Percentiles rank a stretch among this genome's conserved stretches.
phyloP scores from a whole-genome alignment of 2,888 invertebrate species.

The Hemistola chrysoprasaria region DNA sequence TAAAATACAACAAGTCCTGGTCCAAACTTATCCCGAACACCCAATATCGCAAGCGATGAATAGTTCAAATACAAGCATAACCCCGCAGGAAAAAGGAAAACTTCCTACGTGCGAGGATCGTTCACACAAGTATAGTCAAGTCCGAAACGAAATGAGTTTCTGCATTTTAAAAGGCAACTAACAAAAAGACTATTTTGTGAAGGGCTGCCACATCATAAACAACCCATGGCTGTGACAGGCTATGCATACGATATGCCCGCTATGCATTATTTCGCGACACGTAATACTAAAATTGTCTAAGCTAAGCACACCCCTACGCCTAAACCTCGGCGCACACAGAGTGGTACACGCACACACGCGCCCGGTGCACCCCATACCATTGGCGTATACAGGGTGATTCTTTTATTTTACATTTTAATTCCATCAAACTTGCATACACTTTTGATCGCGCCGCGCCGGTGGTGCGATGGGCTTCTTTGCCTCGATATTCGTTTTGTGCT shows the following conservation, averaged over 20 bases:
- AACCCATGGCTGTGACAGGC: constrained; percentile 44
- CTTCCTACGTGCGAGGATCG: too few species aligned
- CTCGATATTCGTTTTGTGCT: constrained; percentile 24
- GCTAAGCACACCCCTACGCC: constrained; percentile 73
- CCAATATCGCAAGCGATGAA: too few species aligned
- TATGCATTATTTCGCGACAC: constrained; percentile 68
- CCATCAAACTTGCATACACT: constrained; percentile 30
- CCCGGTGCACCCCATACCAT: constrained; percentile 51
- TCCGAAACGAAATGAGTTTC: constrained; percentile 28
- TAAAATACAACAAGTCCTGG: too few species aligned
- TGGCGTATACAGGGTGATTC: constrained; percentile 51
- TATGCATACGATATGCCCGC: constrained; percentile 56
- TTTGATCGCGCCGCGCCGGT: constrained; percentile 27
- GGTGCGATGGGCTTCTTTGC: constrained; percentile 22
- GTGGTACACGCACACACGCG: constrained; percentile 35
- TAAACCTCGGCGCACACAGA: constrained; percentile 53
- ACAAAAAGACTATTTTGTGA: constrained; percentile 41
- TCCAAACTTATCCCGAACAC: too few species aligned
- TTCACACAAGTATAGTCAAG: constrained; percentile 7
- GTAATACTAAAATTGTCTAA: constrained; percentile 79
- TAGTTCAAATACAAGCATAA: too few species aligned
- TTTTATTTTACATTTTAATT: constrained; percentile 36
- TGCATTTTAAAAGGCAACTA: constrained; percentile 35
- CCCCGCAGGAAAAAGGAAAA: too few species aligned
- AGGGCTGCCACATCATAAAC: constrained; percentile 41